These are phyloP conservation scores for Nebria salina DNA, from an alignment of 2,888 invertebrate species.

Conservation along the genomic window DNA sequence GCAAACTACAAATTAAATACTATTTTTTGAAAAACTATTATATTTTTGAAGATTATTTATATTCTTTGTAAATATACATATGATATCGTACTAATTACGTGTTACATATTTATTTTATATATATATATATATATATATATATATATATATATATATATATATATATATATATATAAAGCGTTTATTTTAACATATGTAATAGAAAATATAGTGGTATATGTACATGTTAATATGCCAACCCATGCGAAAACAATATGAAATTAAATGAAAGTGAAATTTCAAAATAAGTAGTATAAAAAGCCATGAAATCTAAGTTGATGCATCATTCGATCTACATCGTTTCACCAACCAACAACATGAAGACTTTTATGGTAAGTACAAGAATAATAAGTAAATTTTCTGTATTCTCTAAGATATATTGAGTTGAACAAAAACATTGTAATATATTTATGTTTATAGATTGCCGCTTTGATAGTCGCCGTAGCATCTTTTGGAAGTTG, in stretches of 20 bases:
- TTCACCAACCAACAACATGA: conserved; percentile 33
- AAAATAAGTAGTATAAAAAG: background rate
- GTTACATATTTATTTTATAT: background rate
- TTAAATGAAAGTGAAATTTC: background rate
- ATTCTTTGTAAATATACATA: background rate
- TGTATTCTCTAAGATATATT: too few species aligned
- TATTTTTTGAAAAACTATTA: background rate
- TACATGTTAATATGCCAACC: background rate
- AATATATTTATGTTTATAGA: background rate
- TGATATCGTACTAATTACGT: too few species aligned
- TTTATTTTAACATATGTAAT: too few species aligned
- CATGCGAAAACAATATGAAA: background rate
- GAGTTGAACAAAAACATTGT: too few species aligned
- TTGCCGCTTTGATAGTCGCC: conserved; percentile 18
- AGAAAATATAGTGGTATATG: background rate
- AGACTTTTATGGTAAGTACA: conserved; percentile 32
- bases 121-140: conserved; percentile 10
- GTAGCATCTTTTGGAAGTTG: conserved; percentile 21
- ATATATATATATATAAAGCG: background rate
- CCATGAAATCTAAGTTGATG: background rate
- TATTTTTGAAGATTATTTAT: background rate
- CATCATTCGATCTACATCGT: conserved; percentile 24
- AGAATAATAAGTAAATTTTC: too few species aligned
- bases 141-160: conserved; percentile 7
- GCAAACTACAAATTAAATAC: too few species aligned